These are phyloP conservation scores for Choloepus didactylus DNA, from an alignment of 2,797 vertebrate genomes.

Conservation along the genomic window DNA sequence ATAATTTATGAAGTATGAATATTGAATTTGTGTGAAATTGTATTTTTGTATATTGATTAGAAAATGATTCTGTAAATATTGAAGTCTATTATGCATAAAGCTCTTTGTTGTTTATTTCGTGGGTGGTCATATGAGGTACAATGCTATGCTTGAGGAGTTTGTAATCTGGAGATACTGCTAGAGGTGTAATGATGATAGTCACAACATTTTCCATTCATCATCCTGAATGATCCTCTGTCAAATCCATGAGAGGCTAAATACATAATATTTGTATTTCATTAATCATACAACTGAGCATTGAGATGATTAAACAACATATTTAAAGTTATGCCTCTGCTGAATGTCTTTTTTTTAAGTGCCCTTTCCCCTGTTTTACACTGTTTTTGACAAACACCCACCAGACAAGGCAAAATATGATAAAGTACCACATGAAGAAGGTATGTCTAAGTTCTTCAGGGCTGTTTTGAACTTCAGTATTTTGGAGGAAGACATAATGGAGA, in stretches of 20 bases:
- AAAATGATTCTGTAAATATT: constrained; percentile 18
- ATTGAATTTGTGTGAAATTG: constrained; percentile 23
- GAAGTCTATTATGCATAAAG: neutral
- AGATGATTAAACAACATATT: neutral
- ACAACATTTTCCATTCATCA: neutral
- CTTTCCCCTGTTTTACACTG: neutral
- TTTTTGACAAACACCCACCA: neutral
- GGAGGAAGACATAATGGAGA: neutral
- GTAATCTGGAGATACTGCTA: neutral
- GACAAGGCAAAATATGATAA: neutral
- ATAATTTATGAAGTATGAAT: neutral
- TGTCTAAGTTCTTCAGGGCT: neutral
- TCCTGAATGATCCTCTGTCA: neutral
- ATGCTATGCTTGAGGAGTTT: neutral
- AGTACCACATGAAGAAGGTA: neutral
- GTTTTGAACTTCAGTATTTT: neutral
- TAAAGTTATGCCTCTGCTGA: neutral
- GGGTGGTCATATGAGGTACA: neutral
- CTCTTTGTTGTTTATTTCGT: neutral
- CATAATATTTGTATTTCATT: constrained; percentile 15
- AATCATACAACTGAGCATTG: neutral
- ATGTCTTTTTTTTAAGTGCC: neutral
- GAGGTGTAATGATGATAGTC: neutral
- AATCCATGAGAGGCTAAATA: neutral
- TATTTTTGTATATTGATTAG: neutral